Conservation (phyloP, 1,140 invertebrate species). For the Pygmarrhopalites habei region DNA sequence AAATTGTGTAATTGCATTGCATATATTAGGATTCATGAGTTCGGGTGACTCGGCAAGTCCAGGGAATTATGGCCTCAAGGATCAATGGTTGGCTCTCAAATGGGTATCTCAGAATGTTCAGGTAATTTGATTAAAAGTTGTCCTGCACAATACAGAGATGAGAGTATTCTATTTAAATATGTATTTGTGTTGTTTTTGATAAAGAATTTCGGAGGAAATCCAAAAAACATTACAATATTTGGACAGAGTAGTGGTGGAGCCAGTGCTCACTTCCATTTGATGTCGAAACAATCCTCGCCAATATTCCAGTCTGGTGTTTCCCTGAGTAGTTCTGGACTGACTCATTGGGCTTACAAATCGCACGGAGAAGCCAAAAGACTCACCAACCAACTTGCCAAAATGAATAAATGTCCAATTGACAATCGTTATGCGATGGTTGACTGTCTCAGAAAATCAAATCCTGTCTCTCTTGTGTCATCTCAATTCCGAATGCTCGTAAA, state of each 20-base stretch:
- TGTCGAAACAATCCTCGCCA: conserved; percentile 51
- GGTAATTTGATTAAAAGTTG: no score
- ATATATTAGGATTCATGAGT: conserved; percentile 21
- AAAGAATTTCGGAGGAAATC: conserved; percentile 71
- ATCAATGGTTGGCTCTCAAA: conserved; percentile 21
- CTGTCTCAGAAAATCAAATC: conserved; percentile 19
- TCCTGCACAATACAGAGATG: no score
- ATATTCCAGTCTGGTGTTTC: conserved; percentile 18
- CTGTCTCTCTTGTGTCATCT: conserved; percentile 14
- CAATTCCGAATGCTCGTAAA: conserved; percentile 23
- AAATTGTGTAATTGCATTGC: not conserved
- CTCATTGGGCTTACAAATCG: conserved; percentile 21
- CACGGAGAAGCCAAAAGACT: conserved; percentile 5
- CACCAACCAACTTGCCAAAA: conserved; percentile 12
- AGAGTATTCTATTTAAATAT: no score
- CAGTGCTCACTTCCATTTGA: conserved; percentile 80
- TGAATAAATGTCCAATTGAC: conserved; percentile 9
- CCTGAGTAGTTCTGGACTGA: conserved; percentile 14
- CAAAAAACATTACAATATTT: conserved; percentile 76
- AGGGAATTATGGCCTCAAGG: conserved; percentile 29
- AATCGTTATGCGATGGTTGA: conserved; percentile 1
- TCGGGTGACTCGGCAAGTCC: conserved; percentile 11
- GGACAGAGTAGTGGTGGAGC: conserved; percentile 91
- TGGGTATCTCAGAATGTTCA: conserved; percentile 20
- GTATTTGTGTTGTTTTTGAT: no score